Evolutionary conservation across 2,888 invertebrate genomes (phyloP), one percentile per base, ranked within the genome.

Genomic region (Watsonalla cultraria): DNA sequence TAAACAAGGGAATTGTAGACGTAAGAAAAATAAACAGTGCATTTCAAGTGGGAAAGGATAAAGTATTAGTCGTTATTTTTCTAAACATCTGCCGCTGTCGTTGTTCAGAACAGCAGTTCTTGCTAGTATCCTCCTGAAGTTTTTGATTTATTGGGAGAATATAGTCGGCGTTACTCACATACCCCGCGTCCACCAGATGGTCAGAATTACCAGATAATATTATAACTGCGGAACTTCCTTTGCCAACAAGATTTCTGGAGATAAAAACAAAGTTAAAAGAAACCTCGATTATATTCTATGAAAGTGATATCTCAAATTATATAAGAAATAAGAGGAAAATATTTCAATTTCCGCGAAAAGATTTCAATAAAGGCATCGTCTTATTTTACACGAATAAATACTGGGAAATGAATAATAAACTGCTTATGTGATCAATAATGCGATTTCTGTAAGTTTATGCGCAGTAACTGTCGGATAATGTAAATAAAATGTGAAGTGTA

Each of bases 401-500:
- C 48, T 47, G 8, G 9, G 45, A 47, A 47, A 45, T 52, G 63
- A 65, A 68, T 68, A 72, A 71, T 62, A 68, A 66, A 61, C 54
- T 59, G 58, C 66, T 58, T 62, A 61, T 59, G 66, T 60, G 59
- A 66, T 58, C 63, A 65, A 70, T 69, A 68, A 64, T 62, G 62
- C 56, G 63, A 57, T 65, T 53, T 60, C 60, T 56, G 61, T 68
- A 64, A 70, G 64, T 70, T 74, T 71, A 78, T 73, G 63, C 57
- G 61, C 64, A 64, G 68, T 79, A 73, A 73, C 71, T 56, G 59
- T 58, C 58, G 74, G 79, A 80, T 81, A 78, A 82, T 79, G 78
- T 75, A 74, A 78, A 82, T 72, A 78, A 42, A 80, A 83, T 74
- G 77, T 64, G 72, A 69, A 72, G 70, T 75, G 72, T 74, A 75